These are phyloP conservation scores for Eupithecia pulchellata DNA, from an alignment of 2,888 invertebrate species.

Conservation along the genomic window DNA sequence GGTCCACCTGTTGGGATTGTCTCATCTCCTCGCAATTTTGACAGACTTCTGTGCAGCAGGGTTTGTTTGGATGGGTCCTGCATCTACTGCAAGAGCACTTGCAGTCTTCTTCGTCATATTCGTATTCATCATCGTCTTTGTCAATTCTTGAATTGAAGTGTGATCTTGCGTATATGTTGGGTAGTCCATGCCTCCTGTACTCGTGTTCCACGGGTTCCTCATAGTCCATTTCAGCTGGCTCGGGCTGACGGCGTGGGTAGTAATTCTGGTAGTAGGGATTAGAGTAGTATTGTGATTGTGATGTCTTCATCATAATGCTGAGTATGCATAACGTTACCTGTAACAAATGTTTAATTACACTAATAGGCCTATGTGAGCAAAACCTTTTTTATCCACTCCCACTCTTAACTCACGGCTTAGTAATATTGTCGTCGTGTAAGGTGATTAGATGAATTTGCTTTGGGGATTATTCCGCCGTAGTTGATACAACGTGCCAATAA, in stretches of 20 bases:
- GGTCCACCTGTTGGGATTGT: background rate
- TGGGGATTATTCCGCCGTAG: background rate
- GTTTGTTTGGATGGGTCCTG: conserved; percentile 38
- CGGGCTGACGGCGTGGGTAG: conserved; percentile 16
- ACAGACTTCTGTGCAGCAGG: conserved; percentile 51
- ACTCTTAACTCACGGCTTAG: background rate
- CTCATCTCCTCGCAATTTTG: conserved; percentile 19
- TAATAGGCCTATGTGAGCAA: background rate
- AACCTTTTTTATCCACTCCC: background rate
- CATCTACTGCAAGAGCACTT: conserved; percentile 56
- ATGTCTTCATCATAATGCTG: conserved; percentile 28
- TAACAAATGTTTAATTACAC: background rate
- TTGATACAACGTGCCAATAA: background rate
- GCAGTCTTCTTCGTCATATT: conserved; percentile 53
- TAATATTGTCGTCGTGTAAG: background rate
- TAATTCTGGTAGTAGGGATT: conserved; percentile 33
- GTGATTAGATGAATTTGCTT: background rate
- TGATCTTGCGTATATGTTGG: background rate
- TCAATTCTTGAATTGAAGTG: conserved; percentile 6
- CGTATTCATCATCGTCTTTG: conserved; percentile 28
- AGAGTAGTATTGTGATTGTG: conserved; percentile 33
- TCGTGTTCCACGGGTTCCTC: conserved; percentile 34
- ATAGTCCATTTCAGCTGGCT: conserved; percentile 8
- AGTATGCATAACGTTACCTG: conserved; percentile 7
- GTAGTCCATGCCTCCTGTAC: conserved; percentile 20